Base-by-base conservation (phyloP, 2,113 vertebrate genomes). In the Erinaceus europaeus region DNA sequence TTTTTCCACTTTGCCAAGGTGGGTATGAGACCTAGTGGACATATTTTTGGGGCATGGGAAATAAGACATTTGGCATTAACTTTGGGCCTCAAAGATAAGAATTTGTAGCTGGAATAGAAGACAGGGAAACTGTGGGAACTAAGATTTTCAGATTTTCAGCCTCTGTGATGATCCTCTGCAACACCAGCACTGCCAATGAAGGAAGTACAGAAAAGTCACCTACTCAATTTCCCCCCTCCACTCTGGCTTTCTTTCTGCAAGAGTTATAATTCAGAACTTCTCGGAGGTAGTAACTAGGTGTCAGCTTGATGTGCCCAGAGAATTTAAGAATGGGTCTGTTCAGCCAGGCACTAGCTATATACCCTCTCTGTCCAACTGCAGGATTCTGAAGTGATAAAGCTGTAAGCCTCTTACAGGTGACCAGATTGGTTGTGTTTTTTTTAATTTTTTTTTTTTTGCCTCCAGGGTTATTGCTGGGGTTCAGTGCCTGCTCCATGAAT, bases 1-100 rank as follows among this genome's bases (percentile, higher is more conserved):
- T 40, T 76, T 69, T 82, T 75, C 65, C n/a, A 92, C 42, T 25
- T 84, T 75, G n/a, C 50, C 78, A 90, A 61, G 59, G 64, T 75
- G 38, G 34, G 29, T 76, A 36, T 59, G 40, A 80, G 53, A 67
- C 55, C 42, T 62, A 52, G 86, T 25, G 23, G 38, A 81, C 74
- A 27, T 72, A 18, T 84, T 84, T 69, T n/a, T n/a, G n/a, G 78
- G n/a, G 46, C 36, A 32, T 67, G 46, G 69, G 34, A 38, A 77
- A 81, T 52, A 62, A 32, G 42, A 9, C 36, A 55, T 46, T 82
- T 84, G 65, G 52, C 40, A 80, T n/a, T 23, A 78, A 67, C 42
- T 18, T 65, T 75, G 65, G 71, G 50, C 40, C 44, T 64, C 38
- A 23, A 40, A 84, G 69, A 76, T 80, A 84, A 89, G 65, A 74